Conservation (phyloP, 2,888 invertebrate species). For the Scaptodrosophila latifasciaeformis region DNA sequence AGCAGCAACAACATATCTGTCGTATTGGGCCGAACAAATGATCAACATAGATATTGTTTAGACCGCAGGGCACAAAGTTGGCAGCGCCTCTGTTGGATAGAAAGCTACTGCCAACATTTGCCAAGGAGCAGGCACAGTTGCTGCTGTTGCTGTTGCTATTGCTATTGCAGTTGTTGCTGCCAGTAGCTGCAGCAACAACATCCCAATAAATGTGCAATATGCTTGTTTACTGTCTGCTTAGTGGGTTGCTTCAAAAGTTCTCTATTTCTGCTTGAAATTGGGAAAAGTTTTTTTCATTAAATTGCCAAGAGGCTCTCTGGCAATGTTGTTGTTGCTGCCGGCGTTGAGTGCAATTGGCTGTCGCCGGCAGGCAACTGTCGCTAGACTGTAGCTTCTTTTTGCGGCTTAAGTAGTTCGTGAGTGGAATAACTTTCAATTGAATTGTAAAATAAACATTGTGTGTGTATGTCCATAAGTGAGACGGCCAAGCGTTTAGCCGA, state of each 20-base stretch:
- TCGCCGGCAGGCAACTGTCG: not conserved
- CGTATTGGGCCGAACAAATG: conserved; percentile 58
- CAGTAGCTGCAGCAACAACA: not conserved
- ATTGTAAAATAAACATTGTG: conserved; percentile 69
- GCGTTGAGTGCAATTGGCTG: no score
- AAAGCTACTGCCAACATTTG: conserved; percentile 46
- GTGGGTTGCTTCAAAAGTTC: not conserved
- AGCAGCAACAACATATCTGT: conserved; percentile 51
- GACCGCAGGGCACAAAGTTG: conserved; percentile 26
- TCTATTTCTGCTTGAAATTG: no score
- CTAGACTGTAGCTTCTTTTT: conserved; percentile 15
- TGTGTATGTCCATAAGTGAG: conserved; percentile 23
- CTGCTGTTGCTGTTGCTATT: conserved; percentile 15
- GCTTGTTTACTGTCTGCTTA: not conserved
- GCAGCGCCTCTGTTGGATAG: conserved; percentile 19
- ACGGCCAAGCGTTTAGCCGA: no score
- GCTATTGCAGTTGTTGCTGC: conserved; percentile 26
- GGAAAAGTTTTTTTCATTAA: no score
- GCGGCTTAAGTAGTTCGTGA: conserved; percentile 69
- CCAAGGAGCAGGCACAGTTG: conserved; percentile 11
- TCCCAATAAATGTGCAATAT: not conserved
- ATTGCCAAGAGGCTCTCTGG: no score
- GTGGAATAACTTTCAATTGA: conserved; percentile 71
- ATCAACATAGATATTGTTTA: conserved; percentile 61
- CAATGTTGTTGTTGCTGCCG: conserved; percentile 7